Evolutionary conservation across 2,797 vertebrate species (phyloP).

Genomic region (Miichthys miiuy): DNA sequence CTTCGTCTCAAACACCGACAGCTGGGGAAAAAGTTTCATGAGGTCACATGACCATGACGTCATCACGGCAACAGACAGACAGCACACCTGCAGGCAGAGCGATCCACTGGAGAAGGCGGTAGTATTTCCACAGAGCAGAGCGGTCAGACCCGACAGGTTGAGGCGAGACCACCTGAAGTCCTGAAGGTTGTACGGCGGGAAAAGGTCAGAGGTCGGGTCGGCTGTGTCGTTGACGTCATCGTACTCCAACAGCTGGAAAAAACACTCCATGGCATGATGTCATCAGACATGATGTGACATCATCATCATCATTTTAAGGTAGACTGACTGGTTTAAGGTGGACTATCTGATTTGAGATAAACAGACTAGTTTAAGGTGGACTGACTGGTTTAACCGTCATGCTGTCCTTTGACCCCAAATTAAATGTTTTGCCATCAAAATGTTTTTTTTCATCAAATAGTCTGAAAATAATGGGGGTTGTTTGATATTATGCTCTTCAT

Average conservation of each 20-base stretch:
- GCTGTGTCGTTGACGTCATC: constrained; percentile 78
- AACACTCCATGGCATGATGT: too few relatives aligned
- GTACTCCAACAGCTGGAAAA: constrained; percentile 90
- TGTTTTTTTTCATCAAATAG: too few relatives aligned
- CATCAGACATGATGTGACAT: too few relatives aligned
- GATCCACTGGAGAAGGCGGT: constrained; percentile 80
- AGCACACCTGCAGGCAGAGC: constrained; percentile 82
- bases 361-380: too few relatives aligned
- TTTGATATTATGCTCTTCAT: too few relatives aligned
- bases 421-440: too few relatives aligned
- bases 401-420: too few relatives aligned
- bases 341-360: too few relatives aligned
- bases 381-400: too few relatives aligned
- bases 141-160: constrained; percentile 60
- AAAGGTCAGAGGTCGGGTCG: constrained; percentile 65
- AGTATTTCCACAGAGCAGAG: constrained; percentile 77
- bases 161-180: constrained; percentile 87
- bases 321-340: too few relatives aligned
- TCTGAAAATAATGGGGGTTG: too few relatives aligned
- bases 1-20: constrained; percentile 82
- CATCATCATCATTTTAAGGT: too few relatives aligned
- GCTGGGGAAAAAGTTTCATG: constrained; percentile 73
- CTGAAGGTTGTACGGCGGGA: constrained; percentile 86
- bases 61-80: constrained; percentile 34
- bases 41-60: background rate